Conservation (phyloP, 2,797 vertebrate genomes). For the Phataginus tetradactyla region DNA sequence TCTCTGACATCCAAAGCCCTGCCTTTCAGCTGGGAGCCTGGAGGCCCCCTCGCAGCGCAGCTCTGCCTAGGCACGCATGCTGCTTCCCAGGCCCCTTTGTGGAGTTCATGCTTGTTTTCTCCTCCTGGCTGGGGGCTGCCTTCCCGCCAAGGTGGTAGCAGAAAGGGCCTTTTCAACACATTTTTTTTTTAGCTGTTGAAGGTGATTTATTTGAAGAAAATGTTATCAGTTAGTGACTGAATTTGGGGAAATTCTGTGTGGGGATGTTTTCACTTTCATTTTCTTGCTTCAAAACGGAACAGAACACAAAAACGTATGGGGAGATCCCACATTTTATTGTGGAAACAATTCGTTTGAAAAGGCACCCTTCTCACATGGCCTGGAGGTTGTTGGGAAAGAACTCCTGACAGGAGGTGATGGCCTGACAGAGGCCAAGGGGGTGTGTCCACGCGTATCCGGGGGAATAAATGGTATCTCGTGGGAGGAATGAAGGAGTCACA, state of each 20-base stretch:
- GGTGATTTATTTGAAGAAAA: not conserved
- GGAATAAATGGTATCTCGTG: too few species aligned
- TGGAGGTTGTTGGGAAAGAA: not conserved
- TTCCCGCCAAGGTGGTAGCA: too few species aligned
- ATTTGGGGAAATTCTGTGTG: rapidly evolving
- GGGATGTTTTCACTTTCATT: not conserved
- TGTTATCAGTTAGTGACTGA: too few species aligned
- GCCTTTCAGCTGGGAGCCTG: too few species aligned
- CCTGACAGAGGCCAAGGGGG: too few species aligned
- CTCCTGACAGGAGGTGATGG: not conserved
- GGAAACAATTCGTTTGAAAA: not conserved
- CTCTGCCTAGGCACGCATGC: too few species aligned
- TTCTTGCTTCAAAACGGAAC: not conserved
- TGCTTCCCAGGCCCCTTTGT: too few species aligned
- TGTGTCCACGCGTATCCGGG: too few species aligned
- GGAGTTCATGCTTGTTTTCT: not conserved
- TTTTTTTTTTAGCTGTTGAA: not conserved
- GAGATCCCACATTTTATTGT: rapidly evolving
- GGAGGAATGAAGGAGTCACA: too few species aligned
- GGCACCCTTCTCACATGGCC: not conserved
- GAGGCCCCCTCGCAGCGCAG: too few species aligned
- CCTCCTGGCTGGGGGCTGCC: not conserved
- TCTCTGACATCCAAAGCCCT: rapidly evolving
- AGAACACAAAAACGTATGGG: rapidly evolving
- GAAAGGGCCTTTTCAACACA: not conserved